These are phyloP conservation scores for Pocillopora meandrina DNA, from an alignment of 92 coral and sea anemone species.

Conservation along the genomic window DNA sequence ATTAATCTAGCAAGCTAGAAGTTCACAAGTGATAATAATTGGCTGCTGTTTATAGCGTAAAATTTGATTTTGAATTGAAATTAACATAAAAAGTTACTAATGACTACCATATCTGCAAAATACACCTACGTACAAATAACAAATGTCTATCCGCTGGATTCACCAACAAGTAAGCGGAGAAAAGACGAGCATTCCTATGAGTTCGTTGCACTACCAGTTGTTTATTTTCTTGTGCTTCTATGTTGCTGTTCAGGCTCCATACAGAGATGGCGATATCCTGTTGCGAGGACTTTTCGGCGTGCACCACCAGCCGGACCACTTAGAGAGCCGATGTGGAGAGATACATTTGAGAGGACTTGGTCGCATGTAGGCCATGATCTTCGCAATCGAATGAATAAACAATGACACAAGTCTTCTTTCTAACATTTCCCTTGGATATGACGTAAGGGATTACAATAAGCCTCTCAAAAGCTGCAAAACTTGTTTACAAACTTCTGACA, in stretches of 20 bases:
- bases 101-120: too few relatives aligned
- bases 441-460: constrained; percentile 7
- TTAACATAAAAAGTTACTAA: too few relatives aligned
- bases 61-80: too few relatives aligned
- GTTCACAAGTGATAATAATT: too few relatives aligned
- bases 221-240: neutral
- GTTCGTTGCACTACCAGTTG: neutral
- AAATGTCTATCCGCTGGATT: too few relatives aligned
- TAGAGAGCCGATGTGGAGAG: constrained; percentile 54
- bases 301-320: constrained; percentile 19
- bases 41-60: too few relatives aligned
- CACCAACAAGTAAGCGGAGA: too few relatives aligned
- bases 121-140: too few relatives aligned
- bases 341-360: constrained; percentile 67
- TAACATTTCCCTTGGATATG: constrained; percentile 72
- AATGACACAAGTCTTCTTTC: constrained; percentile 58
- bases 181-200: neutral
- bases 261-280: constrained; percentile 45
- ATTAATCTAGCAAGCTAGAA: too few relatives aligned
- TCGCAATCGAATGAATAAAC: constrained; percentile 72
- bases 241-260: neutral
- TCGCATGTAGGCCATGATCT: constrained; percentile 83
- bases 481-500: neutral
- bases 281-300: constrained; percentile 76
- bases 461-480: neutral